These are phyloP conservation scores for Holotrichia oblita DNA, from an alignment of 1,140 invertebrate species.

Conservation along the genomic window DNA sequence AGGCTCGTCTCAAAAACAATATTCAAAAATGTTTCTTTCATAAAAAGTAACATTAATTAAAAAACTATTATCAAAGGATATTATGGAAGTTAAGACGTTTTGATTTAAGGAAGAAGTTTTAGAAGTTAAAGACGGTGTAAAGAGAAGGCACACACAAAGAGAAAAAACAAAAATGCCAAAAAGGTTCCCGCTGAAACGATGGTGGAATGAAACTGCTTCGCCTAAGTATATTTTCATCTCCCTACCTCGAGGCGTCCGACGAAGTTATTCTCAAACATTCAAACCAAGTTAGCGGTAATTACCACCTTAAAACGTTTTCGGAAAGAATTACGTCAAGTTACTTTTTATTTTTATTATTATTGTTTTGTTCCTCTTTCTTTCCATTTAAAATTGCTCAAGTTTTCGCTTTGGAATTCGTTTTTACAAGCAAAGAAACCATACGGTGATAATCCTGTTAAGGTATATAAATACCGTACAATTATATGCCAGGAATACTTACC, in stretches of 20 bases:
- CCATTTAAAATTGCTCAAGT: not conserved
- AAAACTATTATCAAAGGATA: not conserved
- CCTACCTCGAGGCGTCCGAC: slow-evolving; percentile 15
- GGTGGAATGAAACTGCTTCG: not conserved
- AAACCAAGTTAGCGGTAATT: slow-evolving; percentile 33
- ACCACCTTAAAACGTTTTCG: slow-evolving; percentile 29
- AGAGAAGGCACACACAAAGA: slow-evolving; percentile 1
- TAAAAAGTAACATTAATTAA: slow-evolving; percentile 4
- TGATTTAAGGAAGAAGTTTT: not conserved
- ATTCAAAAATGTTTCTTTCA: not conserved
- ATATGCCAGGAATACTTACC: not conserved
- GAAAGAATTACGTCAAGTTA: slow-evolving; percentile 1
- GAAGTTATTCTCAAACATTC: slow-evolving; percentile 19
- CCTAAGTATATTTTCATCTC: slow-evolving; percentile 26
- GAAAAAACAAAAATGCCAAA: slow-evolving; percentile 22
- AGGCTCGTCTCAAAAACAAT: not conserved
- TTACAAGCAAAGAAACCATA: not conserved
- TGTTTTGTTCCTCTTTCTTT: slow-evolving; percentile 10
- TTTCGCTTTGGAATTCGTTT: not conserved
- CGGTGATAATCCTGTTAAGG: not conserved
- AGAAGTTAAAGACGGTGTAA: slow-evolving; percentile 5
- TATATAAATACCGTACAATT: not conserved
- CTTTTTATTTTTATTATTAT: slow-evolving; percentile 31
- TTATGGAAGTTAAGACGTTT: not conserved
- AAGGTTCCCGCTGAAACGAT: not conserved